phyloP scores from a whole-genome alignment of 2,888 invertebrate genomes.

The Dicycla oo region DNA sequence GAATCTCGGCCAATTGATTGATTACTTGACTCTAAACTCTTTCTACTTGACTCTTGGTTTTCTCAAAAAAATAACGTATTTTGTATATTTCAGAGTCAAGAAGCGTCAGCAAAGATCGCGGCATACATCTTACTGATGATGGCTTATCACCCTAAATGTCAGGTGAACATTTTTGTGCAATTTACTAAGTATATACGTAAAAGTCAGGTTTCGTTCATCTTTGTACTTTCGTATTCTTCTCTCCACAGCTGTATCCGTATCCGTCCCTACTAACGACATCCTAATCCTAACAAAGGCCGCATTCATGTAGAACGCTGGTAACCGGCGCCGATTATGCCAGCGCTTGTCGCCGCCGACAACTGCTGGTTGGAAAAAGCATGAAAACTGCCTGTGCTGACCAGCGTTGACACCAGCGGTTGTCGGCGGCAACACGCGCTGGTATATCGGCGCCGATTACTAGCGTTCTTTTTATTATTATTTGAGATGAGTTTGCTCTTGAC shows the following conservation, averaged over 20 bases:
- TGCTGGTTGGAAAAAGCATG: too few species aligned
- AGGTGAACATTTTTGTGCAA: conserved; percentile 19
- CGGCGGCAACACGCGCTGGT: too few species aligned
- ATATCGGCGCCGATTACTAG: too few species aligned
- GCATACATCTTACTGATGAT: conserved; percentile 82
- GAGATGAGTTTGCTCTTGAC: too few species aligned
- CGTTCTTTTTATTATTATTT: too few species aligned
- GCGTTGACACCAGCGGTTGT: too few species aligned
- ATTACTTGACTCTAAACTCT: neutral
- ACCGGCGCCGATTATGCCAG: too few species aligned
- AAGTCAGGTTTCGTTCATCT: neutral
- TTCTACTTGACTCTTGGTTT: too few species aligned
- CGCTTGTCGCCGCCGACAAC: too few species aligned
- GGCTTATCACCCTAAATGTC: conserved; percentile 75
- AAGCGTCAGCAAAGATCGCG: conserved; percentile 83
- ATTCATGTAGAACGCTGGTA: too few species aligned
- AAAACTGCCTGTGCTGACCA: too few species aligned
- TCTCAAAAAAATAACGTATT: neutral
- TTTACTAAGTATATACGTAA: neutral
- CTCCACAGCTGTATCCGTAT: neutral
- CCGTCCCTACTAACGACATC: neutral
- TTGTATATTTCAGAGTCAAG: conserved; percentile 80
- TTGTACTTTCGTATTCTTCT: neutral
- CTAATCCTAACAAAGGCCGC: too few species aligned
- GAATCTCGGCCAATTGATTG: neutral